phyloP scores from a whole-genome alignment of 2,888 invertebrate genomes.

The Peribatodes rhomboidaria region DNA sequence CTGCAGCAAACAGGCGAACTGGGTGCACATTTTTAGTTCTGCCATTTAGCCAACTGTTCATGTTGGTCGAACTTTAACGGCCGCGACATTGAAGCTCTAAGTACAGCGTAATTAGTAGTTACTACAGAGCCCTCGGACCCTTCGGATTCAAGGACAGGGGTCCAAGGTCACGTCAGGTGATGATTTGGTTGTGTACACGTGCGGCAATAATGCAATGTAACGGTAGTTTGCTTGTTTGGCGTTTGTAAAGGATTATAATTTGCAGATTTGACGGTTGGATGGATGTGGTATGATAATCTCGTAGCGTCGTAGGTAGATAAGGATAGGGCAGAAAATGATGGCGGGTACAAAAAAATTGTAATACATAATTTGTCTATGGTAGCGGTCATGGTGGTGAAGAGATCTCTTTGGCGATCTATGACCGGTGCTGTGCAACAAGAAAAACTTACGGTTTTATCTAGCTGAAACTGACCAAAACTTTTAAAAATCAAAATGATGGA shows the following conservation, averaged over 20 bases:
- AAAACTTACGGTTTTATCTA: too few species aligned
- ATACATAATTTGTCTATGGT: too few species aligned
- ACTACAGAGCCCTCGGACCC: slow-evolving; percentile 39
- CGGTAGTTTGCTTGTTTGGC: slow-evolving; percentile 14
- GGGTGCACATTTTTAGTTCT: background rate
- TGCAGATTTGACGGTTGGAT: background rate
- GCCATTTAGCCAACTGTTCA: background rate
- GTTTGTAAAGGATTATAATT: background rate
- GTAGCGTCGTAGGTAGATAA: too few species aligned
- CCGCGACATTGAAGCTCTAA: background rate
- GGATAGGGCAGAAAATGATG: too few species aligned
- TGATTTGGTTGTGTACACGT: slow-evolving; percentile 9
- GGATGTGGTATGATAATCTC: too few species aligned
- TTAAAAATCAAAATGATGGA: too few species aligned
- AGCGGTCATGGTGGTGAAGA: too few species aligned
- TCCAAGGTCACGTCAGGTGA: slow-evolving; percentile 56
- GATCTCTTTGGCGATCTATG: too few species aligned
- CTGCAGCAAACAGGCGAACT: background rate
- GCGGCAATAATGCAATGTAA: slow-evolving; percentile 18
- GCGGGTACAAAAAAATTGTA: too few species aligned
- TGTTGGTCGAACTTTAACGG: background rate
- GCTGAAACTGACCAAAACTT: too few species aligned
- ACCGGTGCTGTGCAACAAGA: too few species aligned
- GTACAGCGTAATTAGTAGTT: background rate
- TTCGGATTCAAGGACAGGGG: slow-evolving; percentile 51